Conservation (phyloP, 1,140 invertebrate species). For the Nilaparvata lugens region DNA sequence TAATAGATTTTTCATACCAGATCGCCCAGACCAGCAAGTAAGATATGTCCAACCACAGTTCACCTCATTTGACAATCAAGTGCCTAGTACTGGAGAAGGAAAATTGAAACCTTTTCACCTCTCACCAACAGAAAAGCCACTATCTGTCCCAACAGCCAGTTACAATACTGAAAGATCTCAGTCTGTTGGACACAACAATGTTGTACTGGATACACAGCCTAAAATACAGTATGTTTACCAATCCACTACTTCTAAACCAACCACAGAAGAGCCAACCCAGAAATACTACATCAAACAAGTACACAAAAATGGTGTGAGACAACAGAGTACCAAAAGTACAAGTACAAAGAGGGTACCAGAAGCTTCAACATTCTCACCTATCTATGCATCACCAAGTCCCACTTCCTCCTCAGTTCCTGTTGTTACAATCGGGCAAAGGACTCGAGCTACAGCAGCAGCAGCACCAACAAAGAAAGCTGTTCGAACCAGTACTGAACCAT, state of each 20-base stretch:
- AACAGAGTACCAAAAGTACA: background rate
- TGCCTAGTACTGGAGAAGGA: background rate
- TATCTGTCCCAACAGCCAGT: background rate
- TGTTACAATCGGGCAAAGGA: constrained; percentile 12
- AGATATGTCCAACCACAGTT: no score
- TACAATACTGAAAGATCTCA: no score
- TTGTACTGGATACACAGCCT: background rate
- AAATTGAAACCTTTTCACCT: background rate
- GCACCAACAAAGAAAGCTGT: background rate
- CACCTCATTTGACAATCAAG: background rate
- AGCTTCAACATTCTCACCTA: constrained; percentile 20
- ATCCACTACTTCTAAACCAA: constrained; percentile 8
- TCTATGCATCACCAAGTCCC: constrained; percentile 34
- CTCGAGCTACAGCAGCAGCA: background rate
- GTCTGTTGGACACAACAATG: no score
- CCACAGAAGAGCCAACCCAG: background rate
- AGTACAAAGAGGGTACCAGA: background rate
- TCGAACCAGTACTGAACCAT: constrained; percentile 11
- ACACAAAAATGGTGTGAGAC: constrained; percentile 8
- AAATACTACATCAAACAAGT: background rate
- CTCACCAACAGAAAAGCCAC: constrained; percentile 1
- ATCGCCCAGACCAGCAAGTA: no score
- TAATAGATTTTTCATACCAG: no score
- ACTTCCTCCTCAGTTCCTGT: constrained; percentile 19
- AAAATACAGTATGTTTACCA: background rate